Evolutionary conservation across 37 sponge, comb jelly and placozoan species (phyloP), one percentile per base, ranked within the genome.

Genomic region (Theonella swinhoei): DNA sequence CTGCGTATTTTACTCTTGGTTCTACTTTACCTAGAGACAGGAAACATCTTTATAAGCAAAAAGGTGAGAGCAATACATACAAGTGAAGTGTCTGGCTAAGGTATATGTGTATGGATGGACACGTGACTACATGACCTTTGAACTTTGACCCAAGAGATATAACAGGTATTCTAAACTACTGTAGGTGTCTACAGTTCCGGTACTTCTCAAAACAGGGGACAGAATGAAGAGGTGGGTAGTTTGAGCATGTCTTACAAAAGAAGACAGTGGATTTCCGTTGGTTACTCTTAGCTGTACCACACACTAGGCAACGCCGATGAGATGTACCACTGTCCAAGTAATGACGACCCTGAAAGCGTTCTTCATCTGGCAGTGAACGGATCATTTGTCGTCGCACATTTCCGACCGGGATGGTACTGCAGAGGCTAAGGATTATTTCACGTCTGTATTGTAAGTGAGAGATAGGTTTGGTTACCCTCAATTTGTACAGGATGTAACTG

Each of bases 391-490:
- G 54, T 47, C 54, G 7, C 54, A 47, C 54, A 47, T 47, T 47
- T 47, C 54, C 54, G 54, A 14, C 14, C 11, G 54, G 54, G 54
- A 47, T 17, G 14, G 54, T 47, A 47, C 54, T 47, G 54, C 54
- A 47, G 54, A 39, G 17, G 24, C 37, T 35, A 17, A 4, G 24
- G 39, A 72, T 36, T 23, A 72, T 33, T 11, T 23, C 37, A 11
- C 73, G 38, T 32, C 73, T 17, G 41, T 39, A 72, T 19, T 72
- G 36, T 11, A 72, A 11, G 41, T 72, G 73, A 37, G 73, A 33
- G 17, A 72, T n/a, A 14, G 54, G 54, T 47, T 7, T 47, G 37
- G 73, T 33, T 20, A 14, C 37, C 4, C 37, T 33, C 24, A 23
- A 14, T 33, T n/a, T 72, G 73, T 72, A 72, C 37, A 72, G 19